Evolutionary conservation across 2,888 invertebrate genomes (phyloP), one percentile per base, ranked within the genome.

Genomic region (Chironomus riparius): DNA sequence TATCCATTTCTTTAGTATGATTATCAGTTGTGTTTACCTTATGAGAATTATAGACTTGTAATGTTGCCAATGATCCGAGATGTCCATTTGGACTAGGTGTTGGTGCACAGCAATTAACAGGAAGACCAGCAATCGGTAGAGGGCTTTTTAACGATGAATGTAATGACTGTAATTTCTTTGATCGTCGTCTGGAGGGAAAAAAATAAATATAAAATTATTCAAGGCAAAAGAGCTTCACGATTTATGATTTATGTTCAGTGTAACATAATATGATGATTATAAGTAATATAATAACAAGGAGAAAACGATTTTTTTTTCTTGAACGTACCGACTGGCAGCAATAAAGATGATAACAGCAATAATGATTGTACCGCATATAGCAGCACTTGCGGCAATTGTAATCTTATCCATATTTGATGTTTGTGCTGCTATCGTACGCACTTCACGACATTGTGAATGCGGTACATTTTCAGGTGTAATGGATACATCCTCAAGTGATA

Each of bases 351-450:
- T 91, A 77, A 95, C 94, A 0, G 95, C 95, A 68, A 95, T 90
- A 77, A 95, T 92, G 80, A 96, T 94, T 62, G 95, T 95, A 62
- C 93, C 94, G 83, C 95, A 95, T 81, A 96, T 95, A 77, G 95
- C 95, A 21, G 95, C 95, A 81, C 94, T 94, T 3, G 95, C 95
- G 24, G 93, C 95, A 81, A 96, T 96, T 74, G 96, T 95, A 81
- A 96, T 94, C 84, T 95, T 95, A 85, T 96, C 96, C 93, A 95
- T 94, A 85, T 94, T 93, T 76, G 93, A 92, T 74, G 93, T 90
- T 69, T 92, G 90, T 18, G 93, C 90, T 70, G 91, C 89, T 70
- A 92, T 92, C 2, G 94, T 95, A 78, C 95, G 90, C 76, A 95
- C 92, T 85, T 96, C 96, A 75, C 93, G 89, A 81, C 96, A 96